Base-by-base conservation (phyloP, 2,113 vertebrate species). In the Semicossyphus pulcher region DNA sequence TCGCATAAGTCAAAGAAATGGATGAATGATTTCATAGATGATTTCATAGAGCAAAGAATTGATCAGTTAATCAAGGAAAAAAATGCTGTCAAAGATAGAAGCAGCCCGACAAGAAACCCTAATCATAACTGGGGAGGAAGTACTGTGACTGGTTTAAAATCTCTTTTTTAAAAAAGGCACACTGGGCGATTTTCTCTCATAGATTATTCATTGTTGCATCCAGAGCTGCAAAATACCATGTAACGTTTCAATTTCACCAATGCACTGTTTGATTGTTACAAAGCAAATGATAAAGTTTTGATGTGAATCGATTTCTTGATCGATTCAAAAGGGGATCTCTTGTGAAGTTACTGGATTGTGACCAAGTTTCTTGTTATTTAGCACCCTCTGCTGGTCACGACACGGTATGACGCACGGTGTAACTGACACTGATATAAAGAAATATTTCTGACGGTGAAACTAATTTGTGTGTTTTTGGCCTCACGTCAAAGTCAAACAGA, bases 321-420 rank as follows among this genome's bases (percentile, higher is more conserved):
- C n/a, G n/a, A n/a, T 10, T 36, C 11, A 10, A 36, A 36, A 7
- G 2, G 2, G 11, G 34, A 8, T 5, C 31, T 32, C 31, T 32
- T 32, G 31, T 32, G 2, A 28, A 42, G 34, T 3, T 10, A 14
- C 1, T 18, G 4, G 12, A 31, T 4, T 5, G 25, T 14, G 31
- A 2, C 25, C 9, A 67, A 28, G 28, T 14, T 21, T 45, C 4
- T 60, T 65, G 60, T 47, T 51, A 23, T 70, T 53, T 58, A 54
- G n/a, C 45, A 20, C 57, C 76, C 36, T 78, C 86, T 62, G 16
- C 3, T 45, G 86, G 47, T 31, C 6, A 20, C 15, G 1, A 31
- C 1, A 5, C 2, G 15, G 18, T 34, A 59, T 32, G 36, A 28
- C 37, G 36, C 3, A 2, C 6, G 8, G 0, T 26, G 1, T 28